Evolutionary conservation across 2,888 invertebrate species (phyloP), one percentile per base, ranked within the genome.

Genomic region (Abscondita cerata): DNA sequence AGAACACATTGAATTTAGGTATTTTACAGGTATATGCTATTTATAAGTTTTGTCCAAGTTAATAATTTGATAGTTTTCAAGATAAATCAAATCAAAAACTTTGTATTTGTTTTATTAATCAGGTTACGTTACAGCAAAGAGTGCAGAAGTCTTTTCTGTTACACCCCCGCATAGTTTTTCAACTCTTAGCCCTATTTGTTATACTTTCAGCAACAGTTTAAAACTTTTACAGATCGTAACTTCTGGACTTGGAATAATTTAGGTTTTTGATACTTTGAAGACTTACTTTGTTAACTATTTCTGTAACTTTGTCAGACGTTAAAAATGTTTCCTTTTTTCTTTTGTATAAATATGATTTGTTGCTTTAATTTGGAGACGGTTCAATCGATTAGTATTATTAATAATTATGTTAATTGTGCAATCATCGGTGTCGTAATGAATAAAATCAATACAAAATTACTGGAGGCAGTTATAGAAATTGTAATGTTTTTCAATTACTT

Each of bases 161-260:
- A 73, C 70, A 73, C 69, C 64, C 34, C 68, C 66, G 70, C 74
- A 75, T 74, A 75, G 76, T 75, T 75, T 70, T 57, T 68, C 62
- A 71, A 72, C 73, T 73, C 75, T 75, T 73, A 73, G 72, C 70
- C 73, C 76, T 74, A 76, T 75, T 75, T 76, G 75, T 74, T 73
- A 76, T 75, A 76, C 77, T 76, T 77, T 72, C 73, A 72, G 74
- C 71, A 76, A 74, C 76, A 76, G 75, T 76, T 76, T 74, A 74
- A 75, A 76, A 76, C 70, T 76, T 76, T 72, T 71, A 71, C 74
- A 69, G 62, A 68, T 63, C 59, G 64, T 59, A 68, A 70, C 68
- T 71, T 70, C 63, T 64, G 66, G 63, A 69, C 68, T 69, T 66
- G 69, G 70, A 69, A 71, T 71, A 71, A 71, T 71, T 71, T 71